Evolutionary conservation across 2,113 vertebrate genomes (phyloP).

Genomic region (Tringa solitaria): DNA sequence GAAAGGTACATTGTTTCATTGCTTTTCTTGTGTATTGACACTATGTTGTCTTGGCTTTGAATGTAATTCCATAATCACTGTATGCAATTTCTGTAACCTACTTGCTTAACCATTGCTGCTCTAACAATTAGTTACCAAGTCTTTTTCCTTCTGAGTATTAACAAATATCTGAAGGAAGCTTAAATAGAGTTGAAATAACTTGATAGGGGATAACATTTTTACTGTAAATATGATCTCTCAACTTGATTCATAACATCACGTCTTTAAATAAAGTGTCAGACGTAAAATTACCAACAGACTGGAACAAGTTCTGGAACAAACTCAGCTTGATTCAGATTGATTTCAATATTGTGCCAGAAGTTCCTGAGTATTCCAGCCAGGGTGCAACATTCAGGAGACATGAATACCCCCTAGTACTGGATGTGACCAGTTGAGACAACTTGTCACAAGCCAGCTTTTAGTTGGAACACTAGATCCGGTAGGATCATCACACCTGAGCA

Average conservation of each 20-base stretch:
- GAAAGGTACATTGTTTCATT: slow-evolving; percentile 76
- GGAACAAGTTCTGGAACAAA: not conserved
- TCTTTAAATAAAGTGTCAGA: not conserved
- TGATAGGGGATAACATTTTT: not conserved
- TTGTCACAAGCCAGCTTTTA: not conserved
- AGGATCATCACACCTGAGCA: not conserved
- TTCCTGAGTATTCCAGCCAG: not conserved
- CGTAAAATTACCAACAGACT: not conserved
- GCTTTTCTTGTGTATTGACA: not conserved
- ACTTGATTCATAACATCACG: not conserved
- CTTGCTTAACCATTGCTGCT: not conserved
- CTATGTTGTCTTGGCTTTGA: not conserved
- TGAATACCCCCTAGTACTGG: not conserved
- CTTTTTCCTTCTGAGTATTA: not conserved
- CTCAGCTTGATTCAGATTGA: not conserved
- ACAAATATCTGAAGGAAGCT: not conserved
- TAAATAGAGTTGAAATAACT: not conserved
- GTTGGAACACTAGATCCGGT: not conserved
- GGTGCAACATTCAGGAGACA: not conserved
- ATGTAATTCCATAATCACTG: not conserved
- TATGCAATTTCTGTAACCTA: not conserved
- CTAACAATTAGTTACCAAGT: not conserved
- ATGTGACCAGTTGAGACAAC: not conserved
- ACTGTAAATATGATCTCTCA: not conserved
- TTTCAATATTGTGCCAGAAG: not conserved